phyloP scores from a whole-genome alignment of 1,140 invertebrate genomes.

The Drosophila sucinea region DNA sequence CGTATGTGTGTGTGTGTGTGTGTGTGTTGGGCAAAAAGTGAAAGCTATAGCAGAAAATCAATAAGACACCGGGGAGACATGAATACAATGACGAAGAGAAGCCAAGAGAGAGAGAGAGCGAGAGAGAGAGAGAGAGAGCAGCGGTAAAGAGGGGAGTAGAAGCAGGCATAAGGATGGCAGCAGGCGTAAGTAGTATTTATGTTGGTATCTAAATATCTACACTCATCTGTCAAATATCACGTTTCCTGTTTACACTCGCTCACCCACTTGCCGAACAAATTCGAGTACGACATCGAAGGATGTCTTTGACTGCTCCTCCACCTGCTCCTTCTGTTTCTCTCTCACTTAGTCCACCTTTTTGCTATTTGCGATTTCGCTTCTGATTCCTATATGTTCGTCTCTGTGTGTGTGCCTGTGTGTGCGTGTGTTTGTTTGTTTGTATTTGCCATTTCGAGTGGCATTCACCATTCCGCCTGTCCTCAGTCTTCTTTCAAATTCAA shows the following conservation, averaged over 20 bases:
- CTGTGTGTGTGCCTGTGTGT: constrained; percentile 16
- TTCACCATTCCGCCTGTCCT: constrained; percentile 23
- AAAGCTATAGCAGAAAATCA: constrained; percentile 69
- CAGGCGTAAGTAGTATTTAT: constrained; percentile 75
- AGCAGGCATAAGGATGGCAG: constrained; percentile 12
- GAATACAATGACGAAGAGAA: constrained; percentile 17
- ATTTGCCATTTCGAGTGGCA: constrained; percentile 62
- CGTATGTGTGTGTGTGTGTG: constrained; percentile 17
- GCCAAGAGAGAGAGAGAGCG: background rate
- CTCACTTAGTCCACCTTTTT: constrained; percentile 22
- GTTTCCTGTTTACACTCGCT: constrained; percentile 74
- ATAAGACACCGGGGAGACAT: constrained; percentile 67
- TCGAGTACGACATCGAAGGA: constrained; percentile 11
- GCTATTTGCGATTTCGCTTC: constrained; percentile 33
- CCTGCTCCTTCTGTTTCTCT: constrained; percentile 14
- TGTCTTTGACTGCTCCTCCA: constrained; percentile 10
- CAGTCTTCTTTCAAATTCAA: constrained; percentile 41
- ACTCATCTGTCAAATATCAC: constrained; percentile 79
- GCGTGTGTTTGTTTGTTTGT: constrained; percentile 49
- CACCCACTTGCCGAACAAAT: constrained; percentile 1
- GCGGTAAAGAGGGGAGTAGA: background rate
- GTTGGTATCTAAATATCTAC: constrained; percentile 78
- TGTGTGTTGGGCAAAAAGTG: constrained; percentile 57
- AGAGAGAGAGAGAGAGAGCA: background rate
- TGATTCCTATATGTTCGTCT: background rate